Base-by-base conservation (phyloP, 92 coral and sea anemone genomes). In the Heliopora coerulea region DNA sequence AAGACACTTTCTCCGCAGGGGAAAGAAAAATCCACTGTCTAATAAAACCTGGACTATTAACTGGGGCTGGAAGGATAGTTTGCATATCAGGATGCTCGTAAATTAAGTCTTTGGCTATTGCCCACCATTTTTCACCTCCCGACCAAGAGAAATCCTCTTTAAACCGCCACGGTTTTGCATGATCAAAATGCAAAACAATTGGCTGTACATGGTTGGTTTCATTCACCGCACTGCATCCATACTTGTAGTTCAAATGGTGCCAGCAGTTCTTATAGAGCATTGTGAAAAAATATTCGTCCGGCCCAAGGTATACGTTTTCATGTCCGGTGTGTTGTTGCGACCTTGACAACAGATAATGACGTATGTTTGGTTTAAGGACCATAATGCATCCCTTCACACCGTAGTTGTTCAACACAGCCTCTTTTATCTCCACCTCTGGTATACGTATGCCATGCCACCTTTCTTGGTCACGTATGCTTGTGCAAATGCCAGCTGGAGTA, bases 401-500 rank as follows among this genome's bases (percentile, higher is more conserved):
- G 57, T 91, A 88, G 62, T 91, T 91, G 70, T 91, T 88, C 44
- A 65, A 60, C 33, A 90, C 70, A 15, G 97, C 73, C 42, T 76
- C 84, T 68, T 88, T 89, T 39, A 91, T 81, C 62, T 88, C 87
- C 39, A 67, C 64, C 78, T 91, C 93, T 28, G 97, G 88, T 11
- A 91, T 63, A 49, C 84, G 86, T 32, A 48, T 49, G 18, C 91
- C 89, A 68, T 88, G 93, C 93, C 93, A 88, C 49, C 84, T 68
- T 10, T 78, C 78, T 33, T 91, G 88, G 75, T 91, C 81, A 34
- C 84, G 68, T 20, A 91, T 79, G 56, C 90, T 88, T 12, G 97
- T 88, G 62, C 97, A 91, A 15, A 91, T 81, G n/a, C 97, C 97
- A 17, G 97, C 93, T 0, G 97, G 93, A 4, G 93, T 66, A 0